phyloP scores from a whole-genome alignment of 1,140 invertebrate genomes.

The Dinoponera quadriceps region DNA sequence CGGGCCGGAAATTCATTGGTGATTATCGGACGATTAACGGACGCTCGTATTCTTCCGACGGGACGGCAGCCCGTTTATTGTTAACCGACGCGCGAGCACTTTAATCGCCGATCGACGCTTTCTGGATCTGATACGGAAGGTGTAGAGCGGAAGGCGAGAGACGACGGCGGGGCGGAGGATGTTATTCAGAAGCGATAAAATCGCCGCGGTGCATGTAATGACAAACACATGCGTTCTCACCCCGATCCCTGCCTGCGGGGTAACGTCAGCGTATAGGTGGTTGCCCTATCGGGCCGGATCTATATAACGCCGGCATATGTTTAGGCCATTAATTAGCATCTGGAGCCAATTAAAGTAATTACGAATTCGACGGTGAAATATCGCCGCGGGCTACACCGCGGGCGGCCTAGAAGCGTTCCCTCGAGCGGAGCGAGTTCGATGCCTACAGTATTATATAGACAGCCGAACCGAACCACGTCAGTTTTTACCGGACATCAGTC shows the following conservation, averaged over 20 bases:
- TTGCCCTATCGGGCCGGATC: conserved; percentile 77
- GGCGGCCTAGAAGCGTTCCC: conserved; percentile 47
- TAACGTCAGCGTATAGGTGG: conserved; percentile 57
- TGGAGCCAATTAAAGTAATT: conserved; percentile 84
- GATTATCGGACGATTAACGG: conserved; percentile 31
- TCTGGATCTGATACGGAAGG: conserved; percentile 25
- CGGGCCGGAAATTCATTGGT: neutral
- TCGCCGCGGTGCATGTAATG: conserved; percentile 80
- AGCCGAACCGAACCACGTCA: conserved; percentile 67
- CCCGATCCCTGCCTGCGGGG: conserved; percentile 56
- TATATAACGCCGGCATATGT: conserved; percentile 80
- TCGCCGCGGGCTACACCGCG: conserved; percentile 39
- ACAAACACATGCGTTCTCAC: conserved; percentile 81
- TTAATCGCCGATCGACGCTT: conserved; percentile 45
- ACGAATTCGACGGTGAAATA: conserved; percentile 82
- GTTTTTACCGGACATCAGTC: conserved; percentile 66
- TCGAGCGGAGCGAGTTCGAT: conserved; percentile 43
- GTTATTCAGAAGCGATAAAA: conserved; percentile 74
- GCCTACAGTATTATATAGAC: conserved; percentile 20
- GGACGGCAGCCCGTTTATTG: neutral
- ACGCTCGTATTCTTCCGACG: neutral
- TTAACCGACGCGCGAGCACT: conserved; percentile 14
- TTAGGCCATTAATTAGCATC: conserved; percentile 84
- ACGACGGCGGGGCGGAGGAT: conserved; percentile 23
- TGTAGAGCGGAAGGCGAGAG: conserved; percentile 9